Evolutionary conservation across 1,140 invertebrate species (phyloP), one percentile per base, ranked within the genome.

Genomic region (Neodiprion fabricii): DNA sequence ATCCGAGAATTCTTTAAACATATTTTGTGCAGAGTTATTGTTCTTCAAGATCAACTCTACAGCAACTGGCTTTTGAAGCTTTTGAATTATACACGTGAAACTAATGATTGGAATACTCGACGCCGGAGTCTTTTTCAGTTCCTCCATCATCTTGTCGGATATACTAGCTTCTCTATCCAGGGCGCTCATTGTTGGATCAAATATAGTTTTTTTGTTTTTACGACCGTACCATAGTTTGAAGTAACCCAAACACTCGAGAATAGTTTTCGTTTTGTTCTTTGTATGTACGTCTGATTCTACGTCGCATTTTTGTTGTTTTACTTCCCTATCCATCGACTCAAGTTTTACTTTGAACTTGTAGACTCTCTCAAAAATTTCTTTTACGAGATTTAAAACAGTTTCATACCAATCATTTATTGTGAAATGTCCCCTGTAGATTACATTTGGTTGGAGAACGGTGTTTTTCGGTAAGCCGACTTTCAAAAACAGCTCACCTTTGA

Each of bases 221-320:
- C 87, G 79, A 9, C 79, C 72, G 3, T 10, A 48, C 81, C 83
- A 85, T 9, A 85, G 70, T 47, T 76, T 80, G 61, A 81, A 75
- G 9, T 78, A 71, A 7, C 86, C 82, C 1, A 47, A 74, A 61
- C 85, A 87, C 7, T 70, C 67, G 3, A 86, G 74, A 1, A 69
- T 49, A 61, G 81, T 66, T 67, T 80, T 79, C 0, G 81, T 53
- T 14, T 81, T 69, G 14, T 78, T 74, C 14, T 81, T 84, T 0
- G 82, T 79, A 50, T 86, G 84, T 7, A 86, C 84, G 72, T 87
- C 82, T 7, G 85, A 86, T 1, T 78, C 48, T 14, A 72, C 48
- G 1, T 84, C 79, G 10, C 81, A 69, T 72, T 87, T 86, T 17
- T 82, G 79, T 48, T 87, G 85, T 9, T 87, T 85, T 0, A 73